Conservation (phyloP, 2,113 vertebrate species). For the Terrapene triunguis region DNA sequence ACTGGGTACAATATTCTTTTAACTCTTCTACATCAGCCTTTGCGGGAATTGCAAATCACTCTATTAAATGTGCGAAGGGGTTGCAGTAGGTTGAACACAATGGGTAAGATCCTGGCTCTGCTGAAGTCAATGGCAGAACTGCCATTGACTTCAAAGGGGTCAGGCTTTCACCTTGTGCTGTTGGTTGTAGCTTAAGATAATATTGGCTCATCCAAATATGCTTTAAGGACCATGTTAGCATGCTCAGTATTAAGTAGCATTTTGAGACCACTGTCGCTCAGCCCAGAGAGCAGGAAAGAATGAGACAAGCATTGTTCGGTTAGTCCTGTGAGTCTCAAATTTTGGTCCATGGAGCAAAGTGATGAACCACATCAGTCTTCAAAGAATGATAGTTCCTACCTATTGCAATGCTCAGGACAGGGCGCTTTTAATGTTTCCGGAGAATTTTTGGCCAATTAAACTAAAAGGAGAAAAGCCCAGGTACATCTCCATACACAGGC, state of each 20-base stretch:
- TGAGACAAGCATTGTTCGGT: not conserved
- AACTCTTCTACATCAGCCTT: not conserved
- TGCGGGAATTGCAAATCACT: not conserved
- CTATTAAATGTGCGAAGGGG: not conserved
- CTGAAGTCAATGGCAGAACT: not conserved
- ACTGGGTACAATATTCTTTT: not conserved
- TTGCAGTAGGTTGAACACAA: not conserved
- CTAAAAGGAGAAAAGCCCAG: fast-evolving
- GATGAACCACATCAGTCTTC: not conserved
- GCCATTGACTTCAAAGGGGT: too few species aligned
- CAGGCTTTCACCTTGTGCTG: not conserved
- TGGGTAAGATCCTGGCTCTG: not conserved
- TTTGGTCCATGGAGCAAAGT: not conserved
- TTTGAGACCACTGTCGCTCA: not conserved
- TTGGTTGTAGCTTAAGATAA: not conserved
- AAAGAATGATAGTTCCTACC: not conserved
- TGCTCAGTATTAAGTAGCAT: not conserved
- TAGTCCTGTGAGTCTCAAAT: not conserved
- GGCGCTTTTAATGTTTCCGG: not conserved
- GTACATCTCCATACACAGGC: fast-evolving
- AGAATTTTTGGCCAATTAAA: not conserved
- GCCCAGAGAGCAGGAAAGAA: not conserved
- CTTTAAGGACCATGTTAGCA: not conserved
- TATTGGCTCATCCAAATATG: not conserved
- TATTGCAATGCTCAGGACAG: not conserved